Conservation (phyloP, 2,797 vertebrate species). For the Naso thynnoides region DNA sequence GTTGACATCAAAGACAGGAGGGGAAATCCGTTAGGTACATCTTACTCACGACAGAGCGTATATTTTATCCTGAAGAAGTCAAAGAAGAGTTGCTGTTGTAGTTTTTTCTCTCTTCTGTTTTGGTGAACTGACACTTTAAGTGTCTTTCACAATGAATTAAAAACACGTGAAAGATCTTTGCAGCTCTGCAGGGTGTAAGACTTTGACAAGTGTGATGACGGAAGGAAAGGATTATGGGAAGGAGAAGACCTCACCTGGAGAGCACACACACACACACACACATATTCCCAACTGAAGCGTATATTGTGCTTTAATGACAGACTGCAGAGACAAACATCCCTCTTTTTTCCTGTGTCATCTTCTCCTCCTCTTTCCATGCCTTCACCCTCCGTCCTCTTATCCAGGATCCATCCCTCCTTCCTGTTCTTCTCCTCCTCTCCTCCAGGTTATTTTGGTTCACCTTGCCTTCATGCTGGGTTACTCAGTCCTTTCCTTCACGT, state of each 20-base stretch:
- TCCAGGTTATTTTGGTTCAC: constrained; percentile 9
- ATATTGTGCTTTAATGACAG: constrained; percentile 60
- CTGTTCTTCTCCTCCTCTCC: background rate
- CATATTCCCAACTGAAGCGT: constrained; percentile 18
- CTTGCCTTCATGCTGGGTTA: constrained; percentile 17
- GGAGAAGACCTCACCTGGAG: constrained; percentile 57
- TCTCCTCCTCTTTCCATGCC: constrained; percentile 37
- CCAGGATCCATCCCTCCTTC: too few species aligned
- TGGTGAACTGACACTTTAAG: background rate
- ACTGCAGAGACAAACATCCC: constrained; percentile 52
- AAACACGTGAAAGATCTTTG: background rate
- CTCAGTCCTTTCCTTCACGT: background rate
- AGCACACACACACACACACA: background rate
- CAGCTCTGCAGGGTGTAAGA: background rate
- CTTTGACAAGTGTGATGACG: constrained; percentile 22
- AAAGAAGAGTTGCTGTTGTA: too few species aligned
- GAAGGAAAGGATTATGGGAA: constrained; percentile 9
- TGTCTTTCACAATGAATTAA: background rate
- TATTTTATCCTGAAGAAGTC: too few species aligned
- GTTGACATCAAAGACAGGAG: too few species aligned
- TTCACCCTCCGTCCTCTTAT: background rate
- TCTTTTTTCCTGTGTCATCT: constrained; percentile 38
- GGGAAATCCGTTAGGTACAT: too few species aligned
- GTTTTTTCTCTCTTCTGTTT: too few species aligned
- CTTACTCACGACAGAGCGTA: too few species aligned